phyloP scores from a whole-genome alignment of 2,888 invertebrate species.

The Pollenia labialis region DNA sequence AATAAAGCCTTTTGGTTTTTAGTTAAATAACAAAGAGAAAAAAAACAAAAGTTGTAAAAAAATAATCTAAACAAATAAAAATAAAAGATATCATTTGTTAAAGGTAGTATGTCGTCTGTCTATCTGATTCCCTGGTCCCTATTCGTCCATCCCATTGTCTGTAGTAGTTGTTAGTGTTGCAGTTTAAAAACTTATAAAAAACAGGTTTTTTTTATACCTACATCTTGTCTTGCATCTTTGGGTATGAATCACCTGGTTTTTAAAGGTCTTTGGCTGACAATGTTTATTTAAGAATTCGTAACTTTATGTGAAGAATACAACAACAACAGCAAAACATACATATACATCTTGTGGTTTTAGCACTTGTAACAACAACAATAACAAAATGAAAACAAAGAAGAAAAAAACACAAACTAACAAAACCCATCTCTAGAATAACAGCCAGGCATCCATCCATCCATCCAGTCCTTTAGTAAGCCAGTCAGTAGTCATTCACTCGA shows the following conservation, averaged over 20 bases:
- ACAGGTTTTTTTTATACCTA: slow-evolving; percentile 32
- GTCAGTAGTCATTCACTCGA: slow-evolving; percentile 21
- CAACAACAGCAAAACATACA: background rate
- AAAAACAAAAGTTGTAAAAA: slow-evolving; percentile 13
- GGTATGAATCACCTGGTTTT: slow-evolving; percentile 65
- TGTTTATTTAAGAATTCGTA: slow-evolving; percentile 27
- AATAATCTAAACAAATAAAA: slow-evolving; percentile 10
- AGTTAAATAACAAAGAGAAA: background rate
- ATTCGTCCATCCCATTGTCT: background rate
- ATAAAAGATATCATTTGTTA: slow-evolving; percentile 18
- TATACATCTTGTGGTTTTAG: slow-evolving; percentile 56
- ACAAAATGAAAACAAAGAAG: slow-evolving; percentile 7
- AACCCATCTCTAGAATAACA: slow-evolving; percentile 14
- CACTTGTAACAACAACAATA: slow-evolving; percentile 66
- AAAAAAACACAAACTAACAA: slow-evolving; percentile 33
- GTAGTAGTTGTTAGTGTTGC: no score
- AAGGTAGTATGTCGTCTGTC: slow-evolving; percentile 1
- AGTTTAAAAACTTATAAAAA: background rate
- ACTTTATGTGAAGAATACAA: slow-evolving; percentile 29
- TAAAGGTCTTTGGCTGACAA: slow-evolving; percentile 21
- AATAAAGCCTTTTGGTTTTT: background rate
- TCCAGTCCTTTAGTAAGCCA: background rate
- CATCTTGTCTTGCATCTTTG: slow-evolving; percentile 20
- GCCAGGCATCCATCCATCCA: slow-evolving; percentile 37
- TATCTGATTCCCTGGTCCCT: background rate